Evolutionary conservation across 2,888 invertebrate species (phyloP).

Genomic region (Tupiocoris notatus): DNA sequence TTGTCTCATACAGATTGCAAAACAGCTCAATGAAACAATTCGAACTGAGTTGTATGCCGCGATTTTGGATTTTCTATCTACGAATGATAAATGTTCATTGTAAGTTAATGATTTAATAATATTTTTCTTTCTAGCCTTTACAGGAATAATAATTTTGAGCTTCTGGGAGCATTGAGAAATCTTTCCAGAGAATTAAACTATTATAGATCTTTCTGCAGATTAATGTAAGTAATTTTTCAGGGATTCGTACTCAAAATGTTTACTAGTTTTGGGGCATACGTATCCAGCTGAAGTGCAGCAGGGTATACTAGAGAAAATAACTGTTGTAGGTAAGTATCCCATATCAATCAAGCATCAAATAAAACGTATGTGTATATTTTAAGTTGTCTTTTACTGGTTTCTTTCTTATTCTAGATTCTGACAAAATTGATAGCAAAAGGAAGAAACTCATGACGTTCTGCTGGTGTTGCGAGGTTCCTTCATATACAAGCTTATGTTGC

Average conservation of each 20-base stretch:
- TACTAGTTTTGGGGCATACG: conserved; percentile 49
- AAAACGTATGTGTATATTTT: neutral
- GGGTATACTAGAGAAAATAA: conserved; percentile 51
- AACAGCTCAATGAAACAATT: neutral
- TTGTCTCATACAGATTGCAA: conserved; percentile 20
- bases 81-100: neutral
- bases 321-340: conserved; percentile 7
- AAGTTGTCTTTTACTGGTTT: no score
- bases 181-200: no score
- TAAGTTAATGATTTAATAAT: neutral
- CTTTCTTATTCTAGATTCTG: neutral
- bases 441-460: conserved; percentile 31
- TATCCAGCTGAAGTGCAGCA: conserved; percentile 60
- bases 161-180: neutral
- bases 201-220: no score
- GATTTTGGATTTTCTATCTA: neutral
- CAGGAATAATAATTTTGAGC: no score
- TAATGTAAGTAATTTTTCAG: no score
- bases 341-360: no score
- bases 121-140: no score
- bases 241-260: conserved; percentile 11
- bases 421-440: neutral
- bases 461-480: conserved; percentile 29
- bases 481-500: conserved; percentile 19
- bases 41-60: conserved; percentile 4